Conservation (phyloP, 2,113 vertebrate genomes). For the Podarcis muralis region DNA sequence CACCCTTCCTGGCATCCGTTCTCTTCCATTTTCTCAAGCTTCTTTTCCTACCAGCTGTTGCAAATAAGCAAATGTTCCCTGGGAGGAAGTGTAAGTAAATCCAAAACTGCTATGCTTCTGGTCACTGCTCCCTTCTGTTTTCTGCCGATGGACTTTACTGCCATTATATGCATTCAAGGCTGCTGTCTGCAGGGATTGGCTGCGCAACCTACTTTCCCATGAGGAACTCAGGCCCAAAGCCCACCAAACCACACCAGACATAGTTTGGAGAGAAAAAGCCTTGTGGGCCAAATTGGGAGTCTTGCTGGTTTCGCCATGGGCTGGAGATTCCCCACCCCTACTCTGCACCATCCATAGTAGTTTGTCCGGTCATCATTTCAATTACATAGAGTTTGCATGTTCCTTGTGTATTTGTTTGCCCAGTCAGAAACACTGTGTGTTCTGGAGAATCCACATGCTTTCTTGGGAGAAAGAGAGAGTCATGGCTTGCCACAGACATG, state of each 20-base stretch:
- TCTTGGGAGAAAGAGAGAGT: background rate
- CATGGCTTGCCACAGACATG: background rate
- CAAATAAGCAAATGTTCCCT: background rate
- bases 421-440: background rate
- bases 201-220: no score
- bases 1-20: background rate
- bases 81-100: background rate
- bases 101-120: background rate
- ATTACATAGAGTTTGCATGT: background rate
- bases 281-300: no score
- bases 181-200: no score
- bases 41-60: background rate
- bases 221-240: no score
- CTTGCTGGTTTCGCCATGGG: no score
- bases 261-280: no score
- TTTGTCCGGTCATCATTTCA: background rate
- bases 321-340: no score
- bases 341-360: no score
- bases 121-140: background rate
- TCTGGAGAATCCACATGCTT: no score
- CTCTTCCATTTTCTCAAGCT: background rate
- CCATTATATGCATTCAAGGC: no score
- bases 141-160: background rate
- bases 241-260: no score
- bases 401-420: background rate